These are phyloP conservation scores for Psephotus haematonotus DNA, from an alignment of 2,113 vertebrate species.

Conservation along the genomic window DNA sequence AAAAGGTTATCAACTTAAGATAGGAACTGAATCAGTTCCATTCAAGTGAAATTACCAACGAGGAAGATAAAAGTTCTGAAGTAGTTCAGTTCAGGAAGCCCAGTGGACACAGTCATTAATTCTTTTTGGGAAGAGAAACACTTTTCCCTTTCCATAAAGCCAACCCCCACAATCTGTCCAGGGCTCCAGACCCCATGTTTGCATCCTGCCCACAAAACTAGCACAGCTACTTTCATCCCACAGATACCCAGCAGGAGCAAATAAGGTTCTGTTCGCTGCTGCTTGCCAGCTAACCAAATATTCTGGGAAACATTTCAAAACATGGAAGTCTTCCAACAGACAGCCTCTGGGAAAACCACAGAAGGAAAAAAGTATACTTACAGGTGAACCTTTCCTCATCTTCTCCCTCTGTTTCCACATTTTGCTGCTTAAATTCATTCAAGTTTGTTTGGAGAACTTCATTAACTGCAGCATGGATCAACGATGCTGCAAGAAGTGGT, in stretches of 20 bases:
- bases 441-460: conserved; percentile 79
- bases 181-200: not conserved
- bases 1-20: not conserved
- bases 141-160: not conserved
- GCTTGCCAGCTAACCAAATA: conserved; percentile 12
- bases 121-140: not conserved
- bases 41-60: not conserved
- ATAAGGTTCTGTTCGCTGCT: not conserved
- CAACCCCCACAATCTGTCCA: not conserved
- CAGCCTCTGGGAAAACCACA: conserved; percentile 3
- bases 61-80: not conserved
- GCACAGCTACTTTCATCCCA: not conserved
- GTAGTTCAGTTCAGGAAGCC: not conserved
- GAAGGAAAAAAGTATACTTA: conserved; percentile 49
- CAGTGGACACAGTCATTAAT: not conserved
- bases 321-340: not conserved
- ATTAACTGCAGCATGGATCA: conserved; percentile 77
- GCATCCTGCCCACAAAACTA: not conserved
- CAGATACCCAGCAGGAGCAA: conserved; percentile 1
- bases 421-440: conserved; percentile 72
- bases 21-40: not conserved
- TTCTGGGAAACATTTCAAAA: conserved; percentile 12
- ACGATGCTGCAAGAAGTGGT: conserved; percentile 64
- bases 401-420: conserved; percentile 53
- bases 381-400: conserved; percentile 56